These are phyloP conservation scores for Ceraclea dissimilis DNA, from an alignment of 2,888 invertebrate species.

Conservation along the genomic window DNA sequence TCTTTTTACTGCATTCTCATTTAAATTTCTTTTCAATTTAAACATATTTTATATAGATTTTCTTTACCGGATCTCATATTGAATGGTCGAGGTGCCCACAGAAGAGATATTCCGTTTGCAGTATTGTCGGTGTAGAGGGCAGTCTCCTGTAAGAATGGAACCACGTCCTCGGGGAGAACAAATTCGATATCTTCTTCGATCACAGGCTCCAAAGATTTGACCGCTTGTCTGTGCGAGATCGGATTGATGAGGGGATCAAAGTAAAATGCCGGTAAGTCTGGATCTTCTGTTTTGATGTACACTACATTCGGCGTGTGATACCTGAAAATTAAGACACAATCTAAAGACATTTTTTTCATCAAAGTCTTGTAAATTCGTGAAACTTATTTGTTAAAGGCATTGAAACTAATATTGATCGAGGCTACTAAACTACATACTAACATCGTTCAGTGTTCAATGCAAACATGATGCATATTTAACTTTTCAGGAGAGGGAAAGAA, in stretches of 20 bases:
- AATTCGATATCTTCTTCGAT: constrained; percentile 95
- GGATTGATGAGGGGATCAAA: constrained; percentile 99
- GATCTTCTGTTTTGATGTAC: constrained; percentile 99
- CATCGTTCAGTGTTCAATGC: too few species aligned
- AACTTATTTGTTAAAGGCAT: too few species aligned
- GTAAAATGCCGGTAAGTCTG: constrained; percentile 98
- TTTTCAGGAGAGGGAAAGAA: too few species aligned
- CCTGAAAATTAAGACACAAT: constrained; percentile 51
- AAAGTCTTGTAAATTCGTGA: too few species aligned
- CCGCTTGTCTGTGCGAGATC: constrained; percentile 88
- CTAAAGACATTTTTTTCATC: too few species aligned
- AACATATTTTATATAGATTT: too few species aligned
- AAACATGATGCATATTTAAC: too few species aligned
- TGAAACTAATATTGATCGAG: too few species aligned
- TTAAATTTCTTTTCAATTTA: too few species aligned
- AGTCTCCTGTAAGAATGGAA: constrained; percentile 89
- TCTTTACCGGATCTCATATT: constrained; percentile 78
- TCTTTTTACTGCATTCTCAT: too few species aligned
- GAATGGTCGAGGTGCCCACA: constrained; percentile 98
- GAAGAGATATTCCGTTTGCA: constrained; percentile 92
- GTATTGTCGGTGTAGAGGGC: constrained; percentile 98
- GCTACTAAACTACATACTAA: too few species aligned
- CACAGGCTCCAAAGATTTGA: constrained; percentile 76
- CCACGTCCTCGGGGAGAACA: constrained; percentile 80
- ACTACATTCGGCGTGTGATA: constrained; percentile 99